Base-by-base conservation (phyloP, 2,797 vertebrate species). In the Gastrophryne carolinensis region DNA sequence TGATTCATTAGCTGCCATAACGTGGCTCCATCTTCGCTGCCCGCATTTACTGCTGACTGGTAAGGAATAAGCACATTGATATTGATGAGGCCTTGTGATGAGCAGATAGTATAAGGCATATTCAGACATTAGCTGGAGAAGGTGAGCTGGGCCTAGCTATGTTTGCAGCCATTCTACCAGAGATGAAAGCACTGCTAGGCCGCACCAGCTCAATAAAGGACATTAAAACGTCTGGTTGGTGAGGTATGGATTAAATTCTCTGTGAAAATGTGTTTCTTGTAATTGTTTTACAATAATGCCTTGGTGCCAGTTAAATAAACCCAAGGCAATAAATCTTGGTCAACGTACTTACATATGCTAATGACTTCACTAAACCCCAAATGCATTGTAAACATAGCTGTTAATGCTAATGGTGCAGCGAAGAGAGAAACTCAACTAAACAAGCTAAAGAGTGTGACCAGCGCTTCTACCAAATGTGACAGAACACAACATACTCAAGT, bases 261-360 rank as follows among this genome's bases (percentile, higher is more conserved):
- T 63, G 69, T 76, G 57, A 67, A 41, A 69, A 70, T 56, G 57
- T 63, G 65, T 70, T 76, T 56, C 74, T 76, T 47, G 66, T 70
- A 62, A 76, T 70, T 76, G 74, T 76, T 69, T 70, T 63, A 70
- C 65, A 76, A 76, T 68, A 76, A 62, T 70, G 49, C 65, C 65
- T 50, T 62, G 47, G 65, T 70, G 74, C 65, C 65, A 70, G 70
- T 70, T 62, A 70, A 76, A 70, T 69, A 54, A 54, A 76, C 61
- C 52, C 66, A 47, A 32, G 19, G 49, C 29, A 76, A 76, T 70
- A 70, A 70, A 76, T 63, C 47, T 70, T n/a, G 74, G 74, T 44
- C 34, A 63, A 12, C 49, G 15, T 44, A 75, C 53, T n/a, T 69
- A 63, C 65, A 56, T 70, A 63, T 70, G 57, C 32, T 53, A 68